Conservation (phyloP, 2,113 vertebrate species). For the Campylorhamphus procurvoides region DNA sequence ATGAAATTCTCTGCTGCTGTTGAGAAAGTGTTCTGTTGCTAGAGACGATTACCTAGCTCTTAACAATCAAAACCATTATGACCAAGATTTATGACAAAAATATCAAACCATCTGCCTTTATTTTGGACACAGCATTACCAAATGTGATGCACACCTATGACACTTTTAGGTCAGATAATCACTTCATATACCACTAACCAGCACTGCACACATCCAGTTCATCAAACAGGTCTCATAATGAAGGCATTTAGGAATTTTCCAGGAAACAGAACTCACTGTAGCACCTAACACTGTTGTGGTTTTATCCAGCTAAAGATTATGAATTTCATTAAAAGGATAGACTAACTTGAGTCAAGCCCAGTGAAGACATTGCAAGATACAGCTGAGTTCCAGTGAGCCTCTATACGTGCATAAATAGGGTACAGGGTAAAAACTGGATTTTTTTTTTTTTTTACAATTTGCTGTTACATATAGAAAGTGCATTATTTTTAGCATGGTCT, state of each 20-base stretch:
- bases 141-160: background rate
- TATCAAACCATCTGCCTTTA: background rate
- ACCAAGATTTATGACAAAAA: background rate
- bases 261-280: background rate
- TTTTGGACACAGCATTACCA: background rate
- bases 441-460: background rate
- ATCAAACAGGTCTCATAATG: background rate
- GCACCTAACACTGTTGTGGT: background rate
- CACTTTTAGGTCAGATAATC: background rate
- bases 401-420: rapidly evolving
- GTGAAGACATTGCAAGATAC: rapidly evolving
- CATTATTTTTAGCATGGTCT: background rate
- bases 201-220: background rate
- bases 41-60: background rate
- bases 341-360: background rate
- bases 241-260: background rate
- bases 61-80: background rate
- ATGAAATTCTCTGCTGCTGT: background rate
- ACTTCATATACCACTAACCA: background rate
- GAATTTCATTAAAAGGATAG: background rate
- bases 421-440: background rate
- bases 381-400: background rate
- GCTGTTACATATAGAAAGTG: background rate
- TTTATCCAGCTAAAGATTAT: background rate
- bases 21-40: background rate